phyloP scores from a whole-genome alignment of 2,888 invertebrate genomes.

The Synergus itoensis region DNA sequence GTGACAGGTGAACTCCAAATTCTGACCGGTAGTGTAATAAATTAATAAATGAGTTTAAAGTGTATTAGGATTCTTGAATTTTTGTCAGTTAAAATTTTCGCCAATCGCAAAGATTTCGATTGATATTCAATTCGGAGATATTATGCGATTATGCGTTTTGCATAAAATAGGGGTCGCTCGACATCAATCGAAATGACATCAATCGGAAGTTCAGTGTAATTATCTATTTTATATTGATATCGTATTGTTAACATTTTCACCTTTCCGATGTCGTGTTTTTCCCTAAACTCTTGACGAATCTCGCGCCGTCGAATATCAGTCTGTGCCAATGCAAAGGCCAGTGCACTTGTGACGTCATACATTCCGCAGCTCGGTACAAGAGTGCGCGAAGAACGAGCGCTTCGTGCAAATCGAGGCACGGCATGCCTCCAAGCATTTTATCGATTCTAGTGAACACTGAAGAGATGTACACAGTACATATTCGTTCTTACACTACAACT shows the following conservation, averaged over 20 bases:
- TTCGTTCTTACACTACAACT: neutral
- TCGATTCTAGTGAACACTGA: neutral
- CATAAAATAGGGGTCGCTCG: too few species aligned
- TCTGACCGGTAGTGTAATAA: too few species aligned
- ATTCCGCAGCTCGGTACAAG: conserved; percentile 53
- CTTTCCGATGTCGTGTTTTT: neutral
- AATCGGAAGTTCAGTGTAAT: neutral
- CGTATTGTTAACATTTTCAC: neutral
- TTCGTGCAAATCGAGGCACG: conserved; percentile 36
- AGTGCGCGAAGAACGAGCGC: conserved; percentile 43
- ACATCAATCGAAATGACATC: neutral
- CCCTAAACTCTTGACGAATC: neutral
- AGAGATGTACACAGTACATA: conserved; percentile 3
- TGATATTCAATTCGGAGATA: too few species aligned
- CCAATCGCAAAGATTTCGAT: too few species aligned
- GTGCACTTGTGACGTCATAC: conserved; percentile 57
- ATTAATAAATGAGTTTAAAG: too few species aligned
- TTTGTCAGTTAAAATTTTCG: too few species aligned
- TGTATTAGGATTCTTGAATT: too few species aligned
- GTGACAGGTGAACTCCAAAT: too few species aligned
- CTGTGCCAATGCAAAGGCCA: conserved; percentile 60
- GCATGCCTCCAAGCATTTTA: conserved; percentile 8
- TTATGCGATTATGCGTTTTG: too few species aligned
- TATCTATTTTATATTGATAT: neutral
- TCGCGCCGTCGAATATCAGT: conserved; percentile 45